Evolutionary conservation across 2,888 invertebrate species (phyloP).

Genomic region (Plebejus anna): DNA sequence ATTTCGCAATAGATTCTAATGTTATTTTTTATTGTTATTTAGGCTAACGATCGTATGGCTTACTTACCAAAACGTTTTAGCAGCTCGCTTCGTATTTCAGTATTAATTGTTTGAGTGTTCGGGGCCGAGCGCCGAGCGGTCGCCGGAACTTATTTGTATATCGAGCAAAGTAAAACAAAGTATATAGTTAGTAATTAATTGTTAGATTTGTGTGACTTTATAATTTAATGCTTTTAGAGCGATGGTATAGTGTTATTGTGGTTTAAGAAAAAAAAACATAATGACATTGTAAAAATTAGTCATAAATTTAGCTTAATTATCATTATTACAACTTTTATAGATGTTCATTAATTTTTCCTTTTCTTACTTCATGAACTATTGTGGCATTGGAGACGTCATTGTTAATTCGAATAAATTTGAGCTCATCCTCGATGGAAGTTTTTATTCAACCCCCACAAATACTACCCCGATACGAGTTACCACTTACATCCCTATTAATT

Average conservation of each 20-base stretch:
- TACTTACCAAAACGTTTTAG: conserved; percentile 75
- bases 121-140: conserved; percentile 54
- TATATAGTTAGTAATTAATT: conserved; percentile 79
- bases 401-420: conserved; percentile 80
- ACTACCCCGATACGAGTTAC: conserved; percentile 3
- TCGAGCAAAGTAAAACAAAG: conserved; percentile 77
- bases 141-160: conserved; percentile 74
- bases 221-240: conserved; percentile 79
- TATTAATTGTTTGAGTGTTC: conserved; percentile 68
- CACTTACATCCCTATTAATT: conserved; percentile 15
- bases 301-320: conserved; percentile 79
- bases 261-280: conserved; percentile 73
- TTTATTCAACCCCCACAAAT: conserved; percentile 53
- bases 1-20: conserved; percentile 58
- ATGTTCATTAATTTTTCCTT: conserved; percentile 75
- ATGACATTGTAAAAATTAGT: conserved; percentile 80
- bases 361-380: conserved; percentile 79
- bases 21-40: conserved; percentile 64
- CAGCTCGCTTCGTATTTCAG: conserved; percentile 70
- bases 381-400: conserved; percentile 79
- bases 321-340: conserved; percentile 80
- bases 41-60: conserved; percentile 64
- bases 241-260: conserved; percentile 77
- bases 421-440: conserved; percentile 75
- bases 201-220: conserved; percentile 80